Evolutionary conservation across 2,888 invertebrate genomes (phyloP).

Genomic region (Vanessa cardui): DNA sequence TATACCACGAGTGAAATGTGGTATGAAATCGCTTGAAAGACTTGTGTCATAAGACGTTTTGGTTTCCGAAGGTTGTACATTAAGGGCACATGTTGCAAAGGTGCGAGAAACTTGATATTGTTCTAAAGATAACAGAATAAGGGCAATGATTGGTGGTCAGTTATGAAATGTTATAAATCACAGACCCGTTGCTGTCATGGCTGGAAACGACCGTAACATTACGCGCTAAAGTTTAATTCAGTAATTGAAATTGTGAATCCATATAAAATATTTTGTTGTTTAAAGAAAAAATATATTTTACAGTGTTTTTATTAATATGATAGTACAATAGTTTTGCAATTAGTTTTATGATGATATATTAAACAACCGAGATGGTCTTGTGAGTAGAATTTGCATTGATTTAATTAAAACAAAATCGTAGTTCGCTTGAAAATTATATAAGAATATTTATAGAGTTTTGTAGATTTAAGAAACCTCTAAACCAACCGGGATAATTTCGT

Average conservation of each 20-base stretch:
- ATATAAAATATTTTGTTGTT: too few relatives aligned
- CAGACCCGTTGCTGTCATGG: background rate
- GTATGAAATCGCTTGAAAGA: background rate
- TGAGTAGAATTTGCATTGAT: too few relatives aligned
- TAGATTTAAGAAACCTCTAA: constrained; percentile 24
- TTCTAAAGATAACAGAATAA: constrained; percentile 30
- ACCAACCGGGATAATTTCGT: constrained; percentile 22
- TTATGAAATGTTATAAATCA: constrained; percentile 63
- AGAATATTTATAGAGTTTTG: background rate
- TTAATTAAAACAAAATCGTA: too few relatives aligned
- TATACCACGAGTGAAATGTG: background rate
- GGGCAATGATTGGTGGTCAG: constrained; percentile 48
- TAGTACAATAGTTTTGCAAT: too few relatives aligned
- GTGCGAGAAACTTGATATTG: constrained; percentile 52
- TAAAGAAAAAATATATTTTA: too few relatives aligned
- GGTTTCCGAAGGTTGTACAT: constrained; percentile 44
- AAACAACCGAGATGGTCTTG: too few relatives aligned
- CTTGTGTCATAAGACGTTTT: background rate
- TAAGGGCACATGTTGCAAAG: constrained; percentile 68
- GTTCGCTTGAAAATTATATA: background rate
- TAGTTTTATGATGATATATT: too few relatives aligned
- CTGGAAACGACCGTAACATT: too few relatives aligned
- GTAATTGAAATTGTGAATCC: too few relatives aligned
- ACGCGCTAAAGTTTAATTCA: too few relatives aligned
- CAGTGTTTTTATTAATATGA: too few relatives aligned